phyloP scores from a whole-genome alignment of 2,113 vertebrate genomes.

The Speoplatyrhinus poulsoni region DNA sequence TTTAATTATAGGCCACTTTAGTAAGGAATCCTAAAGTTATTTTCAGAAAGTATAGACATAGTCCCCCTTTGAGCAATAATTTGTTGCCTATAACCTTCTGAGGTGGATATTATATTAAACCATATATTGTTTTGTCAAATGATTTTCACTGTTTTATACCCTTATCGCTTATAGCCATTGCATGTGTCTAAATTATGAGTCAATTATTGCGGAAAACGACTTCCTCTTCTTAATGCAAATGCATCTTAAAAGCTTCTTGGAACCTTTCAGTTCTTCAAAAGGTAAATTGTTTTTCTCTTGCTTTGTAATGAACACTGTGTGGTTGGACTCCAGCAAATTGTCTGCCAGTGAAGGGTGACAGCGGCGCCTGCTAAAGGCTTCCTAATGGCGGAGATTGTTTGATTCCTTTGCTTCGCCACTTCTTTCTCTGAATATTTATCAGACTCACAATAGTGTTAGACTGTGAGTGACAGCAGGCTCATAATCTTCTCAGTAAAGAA shows the following conservation, averaged over 20 bases:
- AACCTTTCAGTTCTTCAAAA: slow-evolving; percentile 61
- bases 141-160: too few species aligned
- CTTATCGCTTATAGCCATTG: slow-evolving; percentile 12
- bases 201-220: slow-evolving; percentile 52
- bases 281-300: slow-evolving; percentile 60
- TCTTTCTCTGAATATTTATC: slow-evolving; percentile 65
- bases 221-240: slow-evolving; percentile 62
- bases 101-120: too few species aligned
- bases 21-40: too few species aligned
- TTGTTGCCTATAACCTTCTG: too few species aligned
- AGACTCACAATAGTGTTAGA: slow-evolving; percentile 35
- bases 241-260: slow-evolving; percentile 62
- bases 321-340: slow-evolving; percentile 64
- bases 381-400: slow-evolving; percentile 71
- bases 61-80: too few species aligned
- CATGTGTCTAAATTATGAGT: slow-evolving; percentile 45
- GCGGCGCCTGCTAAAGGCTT: slow-evolving; percentile 62
- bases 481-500: slow-evolving; percentile 32
- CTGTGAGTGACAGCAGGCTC: too few species aligned
- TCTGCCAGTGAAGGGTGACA: slow-evolving; percentile 60
- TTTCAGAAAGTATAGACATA: too few species aligned
- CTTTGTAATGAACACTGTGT: slow-evolving; percentile 68
- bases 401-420: slow-evolving; percentile 57
- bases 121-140: too few species aligned
- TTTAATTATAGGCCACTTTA: too few species aligned